phyloP scores from a whole-genome alignment of 2,797 vertebrate species.

The Macroramphosus scolopax region DNA sequence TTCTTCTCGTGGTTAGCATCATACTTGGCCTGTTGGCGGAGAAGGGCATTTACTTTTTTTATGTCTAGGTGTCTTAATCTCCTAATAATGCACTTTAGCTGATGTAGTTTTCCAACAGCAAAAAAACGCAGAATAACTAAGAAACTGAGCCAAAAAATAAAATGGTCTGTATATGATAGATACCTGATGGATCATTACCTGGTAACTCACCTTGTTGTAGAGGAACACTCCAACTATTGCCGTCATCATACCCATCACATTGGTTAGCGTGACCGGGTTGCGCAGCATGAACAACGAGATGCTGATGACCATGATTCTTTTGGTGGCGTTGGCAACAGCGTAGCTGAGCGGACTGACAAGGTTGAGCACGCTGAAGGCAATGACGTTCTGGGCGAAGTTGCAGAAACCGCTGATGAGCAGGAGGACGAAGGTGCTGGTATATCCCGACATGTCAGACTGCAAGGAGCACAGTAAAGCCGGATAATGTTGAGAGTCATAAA shows the following conservation, averaged over 20 bases:
- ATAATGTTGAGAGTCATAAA: background rate
- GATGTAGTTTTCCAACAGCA: too few relatives aligned
- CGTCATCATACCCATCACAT: constrained; percentile 95
- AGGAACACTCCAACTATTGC: constrained; percentile 96
- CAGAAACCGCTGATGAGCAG: constrained; percentile 95
- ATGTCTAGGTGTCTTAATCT: too few relatives aligned
- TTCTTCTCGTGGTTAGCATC: constrained; percentile 90
- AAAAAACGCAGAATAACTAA: too few relatives aligned
- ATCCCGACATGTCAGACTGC: constrained; percentile 81
- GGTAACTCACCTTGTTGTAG: constrained; percentile 90
- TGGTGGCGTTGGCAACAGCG: constrained; percentile 96
- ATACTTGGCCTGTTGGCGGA: constrained; percentile 86
- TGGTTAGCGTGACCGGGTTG: constrained; percentile 90
- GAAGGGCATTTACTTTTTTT: constrained; percentile 4
- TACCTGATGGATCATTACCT: too few relatives aligned
- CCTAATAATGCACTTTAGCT: too few relatives aligned
- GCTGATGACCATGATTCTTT: constrained; percentile 97
- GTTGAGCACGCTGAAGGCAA: constrained; percentile 96
- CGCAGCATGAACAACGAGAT: constrained; percentile 94
- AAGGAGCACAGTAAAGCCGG: background rate
- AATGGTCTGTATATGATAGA: too few relatives aligned
- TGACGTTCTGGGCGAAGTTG: constrained; percentile 98
- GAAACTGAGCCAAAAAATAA: too few relatives aligned
- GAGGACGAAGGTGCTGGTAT: constrained; percentile 87
- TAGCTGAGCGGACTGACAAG: constrained; percentile 98